A percentile compares a stretch with the other conserved stretches of the same genome.
Evolutionary conservation across 1,140 invertebrate species (phyloP).

Genomic region (Cotesia typhae): DNA sequence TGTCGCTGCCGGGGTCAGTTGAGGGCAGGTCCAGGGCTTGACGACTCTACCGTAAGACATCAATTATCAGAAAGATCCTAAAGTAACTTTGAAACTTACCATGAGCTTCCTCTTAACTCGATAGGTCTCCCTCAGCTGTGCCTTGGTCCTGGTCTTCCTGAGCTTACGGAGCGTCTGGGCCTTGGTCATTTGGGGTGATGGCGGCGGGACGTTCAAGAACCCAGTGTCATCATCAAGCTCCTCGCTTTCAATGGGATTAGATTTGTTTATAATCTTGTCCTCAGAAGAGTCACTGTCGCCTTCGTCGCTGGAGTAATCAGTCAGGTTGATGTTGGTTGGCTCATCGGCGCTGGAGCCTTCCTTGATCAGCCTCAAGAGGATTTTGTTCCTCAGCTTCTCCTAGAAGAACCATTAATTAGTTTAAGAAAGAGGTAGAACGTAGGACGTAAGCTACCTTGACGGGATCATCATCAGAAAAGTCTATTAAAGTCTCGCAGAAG

Average conservation of each 20-base stretch:
- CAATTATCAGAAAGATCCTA: neutral
- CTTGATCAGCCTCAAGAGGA: slow-evolving; percentile 79
- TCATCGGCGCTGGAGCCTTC: slow-evolving; percentile 88
- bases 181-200: slow-evolving; percentile 62
- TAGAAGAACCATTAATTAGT: slow-evolving; percentile 45
- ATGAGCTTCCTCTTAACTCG: slow-evolving; percentile 41
- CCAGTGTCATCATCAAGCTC: slow-evolving; percentile 39
- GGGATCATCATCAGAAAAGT: slow-evolving; percentile 89
- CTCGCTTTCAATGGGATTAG: slow-evolving; percentile 37
- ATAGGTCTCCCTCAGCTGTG: slow-evolving; percentile 38
- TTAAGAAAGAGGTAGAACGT: neutral
- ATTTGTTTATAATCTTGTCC: slow-evolving; percentile 52
- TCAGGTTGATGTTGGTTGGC: slow-evolving; percentile 83
- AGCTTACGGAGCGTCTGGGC: slow-evolving; percentile 38
- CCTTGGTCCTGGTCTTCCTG: slow-evolving; percentile 45
- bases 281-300: slow-evolving; percentile 77
- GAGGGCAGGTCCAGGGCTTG: slow-evolving; percentile 64
- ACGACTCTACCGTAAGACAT: slow-evolving; percentile 41
- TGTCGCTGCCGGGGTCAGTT: slow-evolving; percentile 68
- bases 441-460: slow-evolving; percentile 77
- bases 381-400: slow-evolving; percentile 81
- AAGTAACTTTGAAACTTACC: slow-evolving; percentile 35
- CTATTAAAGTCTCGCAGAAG: slow-evolving; percentile 91
- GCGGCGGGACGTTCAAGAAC: slow-evolving; percentile 65
- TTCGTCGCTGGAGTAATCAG: slow-evolving; percentile 86